These are phyloP conservation scores for Drosophila planitibia DNA, from an alignment of 2,888 invertebrate species.

Conservation along the genomic window DNA sequence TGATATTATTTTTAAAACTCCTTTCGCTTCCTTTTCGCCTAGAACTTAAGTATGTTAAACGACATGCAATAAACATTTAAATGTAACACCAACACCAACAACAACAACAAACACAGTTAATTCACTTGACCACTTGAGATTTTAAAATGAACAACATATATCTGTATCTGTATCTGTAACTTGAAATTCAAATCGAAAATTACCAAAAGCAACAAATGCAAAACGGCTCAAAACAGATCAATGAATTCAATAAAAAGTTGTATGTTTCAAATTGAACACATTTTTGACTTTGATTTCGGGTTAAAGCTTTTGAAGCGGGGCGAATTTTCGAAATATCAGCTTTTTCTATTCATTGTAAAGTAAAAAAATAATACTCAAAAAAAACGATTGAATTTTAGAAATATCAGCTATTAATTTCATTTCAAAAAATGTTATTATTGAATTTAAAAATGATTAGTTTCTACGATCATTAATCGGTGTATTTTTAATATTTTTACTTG, in stretches of 20 bases:
- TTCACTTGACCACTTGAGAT: conserved; percentile 6
- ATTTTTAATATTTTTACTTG: neutral
- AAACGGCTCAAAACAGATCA: conserved; percentile 27
- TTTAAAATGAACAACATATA: conserved; percentile 1
- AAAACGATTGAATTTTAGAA: neutral
- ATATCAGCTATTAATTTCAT: neutral
- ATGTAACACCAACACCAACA: conserved; percentile 11
- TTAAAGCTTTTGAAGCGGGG: neutral
- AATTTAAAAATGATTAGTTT: neutral
- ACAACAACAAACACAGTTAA: conserved; percentile 3
- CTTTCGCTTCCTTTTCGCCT: conserved; percentile 66
- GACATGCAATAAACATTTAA: conserved; percentile 40
- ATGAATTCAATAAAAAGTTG: conserved; percentile 61
- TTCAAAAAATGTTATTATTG: neutral
- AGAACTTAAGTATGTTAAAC: conserved; percentile 35
- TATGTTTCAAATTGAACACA: conserved; percentile 63
- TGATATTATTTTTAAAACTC: conserved; percentile 76
- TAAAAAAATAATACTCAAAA: neutral
- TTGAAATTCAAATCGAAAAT: conserved; percentile 15
- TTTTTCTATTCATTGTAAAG: neutral
- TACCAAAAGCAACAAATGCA: conserved; percentile 11
- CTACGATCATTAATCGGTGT: neutral
- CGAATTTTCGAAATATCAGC: neutral
- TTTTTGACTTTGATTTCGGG: conserved; percentile 1
- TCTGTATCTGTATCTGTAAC: conserved; percentile 15